Conservation (phyloP, 2,888 invertebrate species). For the Papilio protenor region DNA sequence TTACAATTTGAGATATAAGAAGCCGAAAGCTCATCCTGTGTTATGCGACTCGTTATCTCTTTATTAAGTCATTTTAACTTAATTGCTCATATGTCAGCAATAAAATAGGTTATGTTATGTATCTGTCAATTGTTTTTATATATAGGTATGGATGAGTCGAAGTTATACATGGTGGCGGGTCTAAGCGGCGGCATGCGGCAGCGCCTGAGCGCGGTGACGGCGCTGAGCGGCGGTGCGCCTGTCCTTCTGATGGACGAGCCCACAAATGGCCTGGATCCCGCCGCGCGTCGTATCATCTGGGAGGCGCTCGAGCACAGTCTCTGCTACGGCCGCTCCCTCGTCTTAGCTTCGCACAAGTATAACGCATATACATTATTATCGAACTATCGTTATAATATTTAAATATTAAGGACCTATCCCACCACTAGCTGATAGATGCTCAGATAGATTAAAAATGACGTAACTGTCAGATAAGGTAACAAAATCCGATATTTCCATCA, state of each 20-base stretch:
- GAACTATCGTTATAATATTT: too few species aligned
- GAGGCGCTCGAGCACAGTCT: conserved; percentile 82
- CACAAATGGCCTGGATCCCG: conserved; percentile 87
- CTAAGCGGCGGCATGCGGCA: conserved; percentile 91
- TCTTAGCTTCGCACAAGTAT: conserved; percentile 55
- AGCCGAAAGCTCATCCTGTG: too few species aligned
- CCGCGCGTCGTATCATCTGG: conserved; percentile 86
- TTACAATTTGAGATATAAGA: too few species aligned
- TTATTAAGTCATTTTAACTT: background rate
- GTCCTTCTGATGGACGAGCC: conserved; percentile 88
- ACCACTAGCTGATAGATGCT: too few species aligned
- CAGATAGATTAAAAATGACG: too few species aligned
- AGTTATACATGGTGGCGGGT: conserved; percentile 48
- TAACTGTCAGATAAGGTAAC: too few species aligned
- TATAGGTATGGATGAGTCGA: conserved; percentile 44
- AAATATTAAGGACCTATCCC: too few species aligned
- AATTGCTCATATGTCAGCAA: background rate
- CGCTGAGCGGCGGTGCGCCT: conserved; percentile 69
- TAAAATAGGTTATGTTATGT: background rate
- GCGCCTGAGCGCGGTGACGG: conserved; percentile 63
- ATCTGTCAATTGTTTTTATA: background rate
- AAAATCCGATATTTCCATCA: too few species aligned
- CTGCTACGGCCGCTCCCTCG: conserved; percentile 81
- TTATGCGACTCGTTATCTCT: too few species aligned
- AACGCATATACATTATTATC: background rate